phyloP scores from a whole-genome alignment of 2,113 vertebrate genomes.

The Gila orcuttii region DNA sequence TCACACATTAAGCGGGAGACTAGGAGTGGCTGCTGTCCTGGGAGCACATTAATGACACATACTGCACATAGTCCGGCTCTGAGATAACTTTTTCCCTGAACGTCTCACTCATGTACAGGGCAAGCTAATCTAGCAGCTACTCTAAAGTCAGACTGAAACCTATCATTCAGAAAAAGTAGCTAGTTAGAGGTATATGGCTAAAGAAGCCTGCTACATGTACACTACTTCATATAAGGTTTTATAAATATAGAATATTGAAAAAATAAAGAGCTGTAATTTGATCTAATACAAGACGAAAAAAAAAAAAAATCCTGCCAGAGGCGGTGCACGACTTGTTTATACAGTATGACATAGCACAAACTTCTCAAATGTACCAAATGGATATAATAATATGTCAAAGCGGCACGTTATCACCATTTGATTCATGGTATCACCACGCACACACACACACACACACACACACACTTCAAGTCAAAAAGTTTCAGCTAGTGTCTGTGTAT shows the following conservation, averaged over 20 bases:
- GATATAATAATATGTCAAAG: not conserved
- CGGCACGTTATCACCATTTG: not conserved
- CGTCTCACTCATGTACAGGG: constrained; percentile 4
- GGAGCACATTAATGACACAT: constrained; percentile 54
- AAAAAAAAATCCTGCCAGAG: not conserved
- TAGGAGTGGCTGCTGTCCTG: constrained; percentile 39
- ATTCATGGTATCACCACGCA: too few relatives aligned
- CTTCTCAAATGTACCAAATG: not conserved
- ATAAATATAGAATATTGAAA: too few relatives aligned
- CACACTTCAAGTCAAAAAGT: too few relatives aligned
- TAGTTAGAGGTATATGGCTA: not conserved
- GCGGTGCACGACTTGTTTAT: not conserved
- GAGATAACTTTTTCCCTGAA: constrained; percentile 46
- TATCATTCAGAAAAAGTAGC: not conserved
- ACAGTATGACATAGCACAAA: not conserved
- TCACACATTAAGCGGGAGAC: constrained; percentile 30
- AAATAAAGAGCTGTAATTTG: too few relatives aligned
- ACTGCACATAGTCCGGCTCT: constrained; percentile 41
- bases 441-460: too few relatives aligned
- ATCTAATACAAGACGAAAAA: not conserved
- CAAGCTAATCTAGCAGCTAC: not conserved
- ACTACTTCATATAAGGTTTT: too few relatives aligned
- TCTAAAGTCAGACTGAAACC: not conserved
- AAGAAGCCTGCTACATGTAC: too few relatives aligned
- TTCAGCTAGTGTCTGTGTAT: too few relatives aligned